These are phyloP conservation scores for Pseudococcus jackbeardsleyi DNA, from an alignment of 2,888 invertebrate species.

Conservation along the genomic window DNA sequence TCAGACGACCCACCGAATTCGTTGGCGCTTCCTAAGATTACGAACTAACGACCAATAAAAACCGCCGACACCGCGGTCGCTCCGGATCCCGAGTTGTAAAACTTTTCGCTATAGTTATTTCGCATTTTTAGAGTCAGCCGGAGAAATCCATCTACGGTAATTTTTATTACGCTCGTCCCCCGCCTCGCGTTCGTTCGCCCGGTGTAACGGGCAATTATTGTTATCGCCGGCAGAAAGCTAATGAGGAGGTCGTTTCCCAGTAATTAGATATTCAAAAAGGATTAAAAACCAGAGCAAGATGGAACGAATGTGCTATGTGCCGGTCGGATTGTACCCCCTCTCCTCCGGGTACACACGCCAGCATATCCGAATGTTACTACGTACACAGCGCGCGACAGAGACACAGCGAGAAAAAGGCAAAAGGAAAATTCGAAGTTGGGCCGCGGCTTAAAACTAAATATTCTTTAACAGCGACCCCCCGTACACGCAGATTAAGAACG, in stretches of 20 bases:
- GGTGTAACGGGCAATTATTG: slow-evolving; percentile 57
- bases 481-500: slow-evolving; percentile 56
- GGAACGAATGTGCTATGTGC: slow-evolving; percentile 43
- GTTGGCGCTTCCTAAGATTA: neutral
- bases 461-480: slow-evolving; percentile 57
- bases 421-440: slow-evolving; percentile 64
- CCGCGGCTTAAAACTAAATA: slow-evolving; percentile 63
- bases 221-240: slow-evolving; percentile 61
- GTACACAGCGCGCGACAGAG: slow-evolving; percentile 12
- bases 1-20: neutral
- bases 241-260: slow-evolving; percentile 61
- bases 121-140: slow-evolving; percentile 34
- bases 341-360: neutral
- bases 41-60: slow-evolving; percentile 38
- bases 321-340: neutral
- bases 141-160: slow-evolving; percentile 62
- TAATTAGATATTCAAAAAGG: slow-evolving; percentile 64
- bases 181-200: neutral
- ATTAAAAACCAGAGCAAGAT: slow-evolving; percentile 54
- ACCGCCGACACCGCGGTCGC: neutral
- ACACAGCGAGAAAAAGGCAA: slow-evolving; percentile 48
- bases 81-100: slow-evolving; percentile 6
- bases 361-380: neutral
- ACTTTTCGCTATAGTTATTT: slow-evolving; percentile 23
- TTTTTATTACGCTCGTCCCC: slow-evolving; percentile 55